These are phyloP conservation scores for Donacobius atricapilla DNA, from an alignment of 2,113 vertebrate genomes.

Conservation along the genomic window DNA sequence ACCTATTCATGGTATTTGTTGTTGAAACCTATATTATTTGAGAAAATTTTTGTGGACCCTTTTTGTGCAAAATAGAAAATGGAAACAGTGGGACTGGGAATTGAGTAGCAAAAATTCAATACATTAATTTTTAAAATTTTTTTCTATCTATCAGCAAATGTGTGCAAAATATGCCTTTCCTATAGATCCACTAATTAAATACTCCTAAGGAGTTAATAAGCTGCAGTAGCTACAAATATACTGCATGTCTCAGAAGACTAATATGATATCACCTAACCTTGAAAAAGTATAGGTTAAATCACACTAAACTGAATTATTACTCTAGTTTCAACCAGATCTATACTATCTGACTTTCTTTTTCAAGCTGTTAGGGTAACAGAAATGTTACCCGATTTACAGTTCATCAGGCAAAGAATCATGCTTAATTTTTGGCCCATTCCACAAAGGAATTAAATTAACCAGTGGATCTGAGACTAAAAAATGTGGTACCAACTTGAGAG, in stretches of 20 bases:
- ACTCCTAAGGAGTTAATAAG: not conserved
- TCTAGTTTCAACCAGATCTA: not conserved
- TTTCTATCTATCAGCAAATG: not conserved
- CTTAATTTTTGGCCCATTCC: not conserved
- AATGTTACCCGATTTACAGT: not conserved
- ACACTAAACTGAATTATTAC: not conserved
- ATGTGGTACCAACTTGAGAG: rapidly evolving
- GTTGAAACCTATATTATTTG: not conserved
- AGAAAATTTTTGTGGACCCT: rapidly evolving
- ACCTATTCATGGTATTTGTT: not conserved
- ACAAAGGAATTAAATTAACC: not conserved
- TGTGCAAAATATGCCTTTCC: not conserved
- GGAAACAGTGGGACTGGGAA: not conserved
- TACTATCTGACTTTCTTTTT: not conserved
- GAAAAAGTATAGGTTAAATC: not conserved
- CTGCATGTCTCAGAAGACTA: not conserved
- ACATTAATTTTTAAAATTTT: not conserved
- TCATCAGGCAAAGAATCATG: not conserved
- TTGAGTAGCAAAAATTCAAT: not conserved
- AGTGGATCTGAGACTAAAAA: not conserved
- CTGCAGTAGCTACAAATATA: not conserved
- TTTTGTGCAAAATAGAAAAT: not conserved
- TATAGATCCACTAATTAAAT: not conserved
- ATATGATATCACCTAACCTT: not conserved
- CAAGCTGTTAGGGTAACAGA: not conserved